Evolutionary conservation across 2,888 invertebrate species (phyloP).

Genomic region (Leistus spinibarbis): DNA sequence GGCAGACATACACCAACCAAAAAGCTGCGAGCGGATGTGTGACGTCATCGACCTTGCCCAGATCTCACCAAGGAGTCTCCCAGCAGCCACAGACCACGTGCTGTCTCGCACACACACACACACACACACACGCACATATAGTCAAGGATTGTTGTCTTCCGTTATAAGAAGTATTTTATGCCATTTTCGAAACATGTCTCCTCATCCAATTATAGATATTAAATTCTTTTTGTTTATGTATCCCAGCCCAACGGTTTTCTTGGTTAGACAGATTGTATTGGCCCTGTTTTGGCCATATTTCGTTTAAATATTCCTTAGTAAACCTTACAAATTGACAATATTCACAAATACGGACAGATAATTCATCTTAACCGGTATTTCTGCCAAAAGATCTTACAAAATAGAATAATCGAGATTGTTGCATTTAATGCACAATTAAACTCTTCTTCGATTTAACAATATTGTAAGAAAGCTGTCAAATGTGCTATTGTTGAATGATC

Average conservation of each 20-base stretch:
- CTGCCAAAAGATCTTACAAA: no score
- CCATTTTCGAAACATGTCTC: neutral
- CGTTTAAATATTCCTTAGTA: no score
- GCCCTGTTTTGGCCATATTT: no score
- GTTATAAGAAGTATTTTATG: conserved; percentile 20
- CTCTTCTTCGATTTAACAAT: no score
- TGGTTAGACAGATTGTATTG: neutral
- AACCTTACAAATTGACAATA: no score
- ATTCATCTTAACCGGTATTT: no score
- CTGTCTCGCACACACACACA: conserved; percentile 19
- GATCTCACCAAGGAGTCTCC: conserved; percentile 26
- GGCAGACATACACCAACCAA: conserved; percentile 40
- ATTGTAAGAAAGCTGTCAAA: no score
- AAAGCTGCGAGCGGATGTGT: conserved; percentile 48
- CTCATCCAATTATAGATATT: neutral
- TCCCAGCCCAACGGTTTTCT: neutral
- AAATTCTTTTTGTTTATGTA: neutral
- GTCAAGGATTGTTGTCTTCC: conserved; percentile 39
- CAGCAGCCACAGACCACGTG: conserved; percentile 15
- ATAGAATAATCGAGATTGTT: no score
- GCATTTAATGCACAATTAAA: no score
- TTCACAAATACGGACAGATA: no score
- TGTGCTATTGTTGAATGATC: no score
- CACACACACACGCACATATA: neutral
- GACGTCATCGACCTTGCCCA: conserved; percentile 46